These are phyloP conservation scores for Mesocentrotus franciscanus DNA, from an alignment of 53 echinoderm and acorn worm genomes.

Conservation along the genomic window DNA sequence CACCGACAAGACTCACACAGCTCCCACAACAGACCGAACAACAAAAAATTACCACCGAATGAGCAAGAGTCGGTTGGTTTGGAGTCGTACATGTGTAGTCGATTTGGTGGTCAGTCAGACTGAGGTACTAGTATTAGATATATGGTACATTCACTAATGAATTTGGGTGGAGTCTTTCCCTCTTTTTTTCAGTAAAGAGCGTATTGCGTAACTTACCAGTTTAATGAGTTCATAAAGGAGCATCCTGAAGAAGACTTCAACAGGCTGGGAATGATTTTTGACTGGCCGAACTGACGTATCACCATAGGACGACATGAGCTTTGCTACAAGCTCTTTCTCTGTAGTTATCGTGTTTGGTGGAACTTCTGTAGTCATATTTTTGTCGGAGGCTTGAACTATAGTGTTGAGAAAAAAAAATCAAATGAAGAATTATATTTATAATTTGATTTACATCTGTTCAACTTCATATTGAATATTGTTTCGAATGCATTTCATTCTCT, in stretches of 20 bases:
- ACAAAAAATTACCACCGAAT: too few relatives aligned
- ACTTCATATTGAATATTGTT: not conserved
- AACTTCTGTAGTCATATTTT: not conserved
- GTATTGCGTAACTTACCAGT: conserved; percentile 16
- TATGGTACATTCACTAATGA: not conserved
- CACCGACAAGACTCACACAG: too few relatives aligned
- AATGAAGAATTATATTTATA: not conserved
- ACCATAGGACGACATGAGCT: conserved; percentile 25
- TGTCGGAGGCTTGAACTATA: not conserved
- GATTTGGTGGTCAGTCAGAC: too few relatives aligned
- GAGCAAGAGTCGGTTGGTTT: too few relatives aligned
- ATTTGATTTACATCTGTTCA: not conserved
- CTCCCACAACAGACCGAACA: too few relatives aligned
- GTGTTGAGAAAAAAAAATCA: not conserved
- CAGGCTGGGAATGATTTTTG: conserved; percentile 15
- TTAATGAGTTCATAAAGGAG: conserved; percentile 45
- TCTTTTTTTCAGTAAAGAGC: not conserved
- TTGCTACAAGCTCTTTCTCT: conserved; percentile 25
- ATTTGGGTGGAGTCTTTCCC: not conserved
- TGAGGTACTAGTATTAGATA: too few relatives aligned
- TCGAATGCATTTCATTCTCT: not conserved
- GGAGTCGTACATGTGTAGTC: too few relatives aligned
- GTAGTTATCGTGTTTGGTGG: not conserved
- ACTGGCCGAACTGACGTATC: conserved; percentile 52
- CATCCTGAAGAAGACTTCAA: conserved; percentile 48